These are phyloP conservation scores for Rhingia rostrata DNA, from an alignment of 2,888 invertebrate genomes.

Conservation along the genomic window DNA sequence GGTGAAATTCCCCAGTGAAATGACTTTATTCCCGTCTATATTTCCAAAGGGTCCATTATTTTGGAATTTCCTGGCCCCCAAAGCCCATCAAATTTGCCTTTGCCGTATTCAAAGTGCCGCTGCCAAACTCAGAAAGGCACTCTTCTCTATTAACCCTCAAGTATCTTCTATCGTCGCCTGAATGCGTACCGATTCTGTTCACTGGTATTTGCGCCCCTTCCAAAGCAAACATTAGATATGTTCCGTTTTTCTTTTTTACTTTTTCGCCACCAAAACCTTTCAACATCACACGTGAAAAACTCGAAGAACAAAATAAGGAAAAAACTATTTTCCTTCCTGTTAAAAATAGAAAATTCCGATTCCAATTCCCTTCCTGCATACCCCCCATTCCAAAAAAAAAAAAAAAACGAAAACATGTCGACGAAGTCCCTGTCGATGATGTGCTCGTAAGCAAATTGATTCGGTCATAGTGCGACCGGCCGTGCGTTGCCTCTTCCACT, in stretches of 20 bases:
- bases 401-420: conserved; percentile 27
- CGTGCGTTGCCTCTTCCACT: conserved; percentile 9
- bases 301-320: conserved; percentile 5
- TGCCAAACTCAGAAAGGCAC: conserved; percentile 23
- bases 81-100: conserved; percentile 18
- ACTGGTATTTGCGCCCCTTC: not conserved
- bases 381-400: not conserved
- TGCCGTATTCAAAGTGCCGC: conserved; percentile 15
- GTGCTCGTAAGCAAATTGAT: conserved; percentile 54
- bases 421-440: conserved; percentile 59
- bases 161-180: not conserved
- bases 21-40: not conserved
- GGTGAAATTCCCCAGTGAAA: not conserved
- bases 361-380: not conserved
- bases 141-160: conserved; percentile 47
- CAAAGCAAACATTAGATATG: not conserved
- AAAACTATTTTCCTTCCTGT: conserved; percentile 48
- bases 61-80: not conserved
- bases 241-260: conserved; percentile 1
- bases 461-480: conserved; percentile 41
- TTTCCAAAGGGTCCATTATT: not conserved
- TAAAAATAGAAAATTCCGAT: conserved; percentile 49
- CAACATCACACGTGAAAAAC: conserved; percentile 20
- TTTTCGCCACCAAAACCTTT: not conserved
- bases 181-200: not conserved